Conservation (phyloP, 1,140 invertebrate species). For the Drosophila fuyamai region DNA sequence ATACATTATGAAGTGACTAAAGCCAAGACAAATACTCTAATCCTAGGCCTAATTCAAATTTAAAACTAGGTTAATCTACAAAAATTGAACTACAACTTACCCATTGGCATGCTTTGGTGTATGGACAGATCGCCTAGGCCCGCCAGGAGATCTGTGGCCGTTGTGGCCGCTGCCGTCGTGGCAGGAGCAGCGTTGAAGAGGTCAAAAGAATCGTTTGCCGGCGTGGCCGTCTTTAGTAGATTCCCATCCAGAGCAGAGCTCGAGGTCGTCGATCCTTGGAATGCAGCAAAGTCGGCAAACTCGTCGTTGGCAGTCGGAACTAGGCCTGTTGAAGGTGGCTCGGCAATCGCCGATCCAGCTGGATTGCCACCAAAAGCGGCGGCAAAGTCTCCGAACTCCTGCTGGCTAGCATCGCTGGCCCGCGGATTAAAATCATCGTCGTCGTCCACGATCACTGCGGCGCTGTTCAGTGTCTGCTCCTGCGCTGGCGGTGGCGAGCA, state of each 20-base stretch:
- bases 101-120: constrained; percentile 83
- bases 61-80: constrained; percentile 9
- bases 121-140: constrained; percentile 85
- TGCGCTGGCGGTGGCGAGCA: constrained; percentile 72
- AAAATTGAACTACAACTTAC: constrained; percentile 54
- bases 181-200: constrained; percentile 60
- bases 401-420: constrained; percentile 74
- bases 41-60: constrained; percentile 25
- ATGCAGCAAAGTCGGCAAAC: constrained; percentile 92
- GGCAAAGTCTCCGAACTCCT: constrained; percentile 93
- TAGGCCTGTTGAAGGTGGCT: constrained; percentile 57
- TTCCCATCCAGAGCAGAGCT: constrained; percentile 59
- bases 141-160: constrained; percentile 86
- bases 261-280: constrained; percentile 82
- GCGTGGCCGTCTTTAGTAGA: constrained; percentile 64
- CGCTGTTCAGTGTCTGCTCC: constrained; percentile 67
- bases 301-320: constrained; percentile 85
- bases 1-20: constrained; percentile 31
- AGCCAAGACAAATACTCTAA: constrained; percentile 38
- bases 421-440: constrained; percentile 88
- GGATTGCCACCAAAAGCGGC: constrained; percentile 87
- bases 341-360: constrained; percentile 35
- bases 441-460: constrained; percentile 61
- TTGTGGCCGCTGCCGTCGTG: constrained; percentile 32
- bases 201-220: constrained; percentile 78